Percentiles rank a stretch among this genome's conserved stretches.
These are phyloP conservation scores for Tetragnatha versicolor DNA, from an alignment of 1,140 invertebrate species.

Conservation along the genomic window DNA sequence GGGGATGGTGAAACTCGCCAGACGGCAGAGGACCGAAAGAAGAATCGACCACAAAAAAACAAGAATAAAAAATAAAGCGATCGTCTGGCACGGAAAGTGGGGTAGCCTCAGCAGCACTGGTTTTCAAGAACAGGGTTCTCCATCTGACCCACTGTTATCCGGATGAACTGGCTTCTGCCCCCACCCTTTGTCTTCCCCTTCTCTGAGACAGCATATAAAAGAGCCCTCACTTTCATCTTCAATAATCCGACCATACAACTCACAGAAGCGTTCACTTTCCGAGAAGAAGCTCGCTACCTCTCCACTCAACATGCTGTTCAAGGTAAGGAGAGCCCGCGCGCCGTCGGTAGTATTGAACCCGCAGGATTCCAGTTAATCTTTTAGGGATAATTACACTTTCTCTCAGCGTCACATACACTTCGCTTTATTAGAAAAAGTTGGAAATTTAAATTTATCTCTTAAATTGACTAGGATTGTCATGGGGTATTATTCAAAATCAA, in stretches of 20 bases:
- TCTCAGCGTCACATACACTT: no score
- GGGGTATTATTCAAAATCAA: no score
- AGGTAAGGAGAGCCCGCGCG: constrained; percentile 17
- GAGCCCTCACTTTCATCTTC: constrained; percentile 25
- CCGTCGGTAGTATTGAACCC: not conserved
- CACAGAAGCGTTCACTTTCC: not conserved
- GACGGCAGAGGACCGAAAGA: no score
- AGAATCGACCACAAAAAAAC: not conserved
- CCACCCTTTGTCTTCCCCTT: constrained; percentile 7
- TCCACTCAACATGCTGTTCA: constrained; percentile 19
- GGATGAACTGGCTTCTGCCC: constrained; percentile 35
- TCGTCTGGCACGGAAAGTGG: constrained; percentile 15
- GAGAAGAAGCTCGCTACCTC: not conserved
- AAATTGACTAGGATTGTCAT: no score
- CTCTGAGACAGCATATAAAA: constrained; percentile 9
- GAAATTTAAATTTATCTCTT: no score
- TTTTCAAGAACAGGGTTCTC: constrained; percentile 47
- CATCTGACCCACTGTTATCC: constrained; percentile 34
- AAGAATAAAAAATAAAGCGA: constrained; percentile 9
- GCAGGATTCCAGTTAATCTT: no score
- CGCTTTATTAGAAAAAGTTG: no score
- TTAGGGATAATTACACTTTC: no score
- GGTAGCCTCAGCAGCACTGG: constrained; percentile 13
- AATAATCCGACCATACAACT: not conserved
- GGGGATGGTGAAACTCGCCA: no score